Base-by-base conservation (phyloP, 2,888 invertebrate species). In the Desoria tigrina region DNA sequence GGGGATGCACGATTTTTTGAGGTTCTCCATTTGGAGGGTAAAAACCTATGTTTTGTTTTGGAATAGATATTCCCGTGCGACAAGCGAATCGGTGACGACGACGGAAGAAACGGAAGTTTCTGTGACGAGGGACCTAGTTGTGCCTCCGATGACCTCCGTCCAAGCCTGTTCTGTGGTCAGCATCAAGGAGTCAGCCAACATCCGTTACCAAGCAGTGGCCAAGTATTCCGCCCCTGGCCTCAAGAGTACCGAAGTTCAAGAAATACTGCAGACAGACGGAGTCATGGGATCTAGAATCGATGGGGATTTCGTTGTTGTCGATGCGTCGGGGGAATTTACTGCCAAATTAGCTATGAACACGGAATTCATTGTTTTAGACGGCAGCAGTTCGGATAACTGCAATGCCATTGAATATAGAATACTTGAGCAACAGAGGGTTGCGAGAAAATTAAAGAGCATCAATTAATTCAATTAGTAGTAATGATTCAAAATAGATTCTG, bases 91-190 rank as follows among this genome's bases (percentile, higher is more conserved):
- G 1, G 14, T 39, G 4, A 37, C 39, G 9, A 64, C 64, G 3
- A 28, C 1, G 2, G 64, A 64, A 42, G 16, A 21, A 2, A 64
- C 50, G 6, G 54, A 53, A 37, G 42, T 64, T 16, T 14, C 45
- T 26, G 64, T 64, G 1, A 64, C 24, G 6, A 28, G 56, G 3
- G 1, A 4, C 0, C 45, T 64, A 1, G 24, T 6, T 1, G 54
- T 64, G 1, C 54, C 59, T 0, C 28, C 53, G 2, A 28, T 16
- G 11, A 54, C 45, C 3, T 42, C 59, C 16, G 26, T 64, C 9
- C 64, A 64, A 45, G 64, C 59, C 16, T 64, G 64, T 21, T 42
- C 64, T 6, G 6, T 42, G 1, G 60, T 64, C 24, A 59, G 58
- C 2, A 50, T 64, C 16, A 54, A 51, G 14, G 45, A 59, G 2